phyloP scores from a whole-genome alignment of 1,140 invertebrate genomes.

The Vanessa atalanta region DNA sequence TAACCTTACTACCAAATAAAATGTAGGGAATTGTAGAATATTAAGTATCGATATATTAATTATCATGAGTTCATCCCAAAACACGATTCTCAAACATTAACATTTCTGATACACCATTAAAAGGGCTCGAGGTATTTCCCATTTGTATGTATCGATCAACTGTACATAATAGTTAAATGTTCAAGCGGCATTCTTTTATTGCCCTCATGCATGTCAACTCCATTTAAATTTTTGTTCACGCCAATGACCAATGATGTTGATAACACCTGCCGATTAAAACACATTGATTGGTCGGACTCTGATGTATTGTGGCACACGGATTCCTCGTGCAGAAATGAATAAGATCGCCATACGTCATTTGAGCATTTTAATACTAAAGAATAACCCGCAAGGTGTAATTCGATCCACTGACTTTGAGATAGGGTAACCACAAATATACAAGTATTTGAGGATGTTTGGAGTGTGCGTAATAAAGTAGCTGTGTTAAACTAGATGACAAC shows the following conservation, averaged over 20 bases:
- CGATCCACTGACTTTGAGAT: slow-evolving; percentile 13
- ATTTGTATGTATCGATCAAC: not conserved
- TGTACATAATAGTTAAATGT: not conserved
- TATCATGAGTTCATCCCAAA: too few relatives aligned
- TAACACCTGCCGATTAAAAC: slow-evolving; percentile 22
- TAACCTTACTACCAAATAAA: too few relatives aligned
- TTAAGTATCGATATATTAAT: too few relatives aligned
- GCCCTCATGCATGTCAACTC: slow-evolving; percentile 15
- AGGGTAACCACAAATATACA: slow-evolving; percentile 21
- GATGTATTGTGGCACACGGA: slow-evolving; percentile 30
- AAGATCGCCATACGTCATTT: slow-evolving; percentile 26
- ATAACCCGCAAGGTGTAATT: slow-evolving; percentile 33
- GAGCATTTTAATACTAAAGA: slow-evolving; percentile 32
- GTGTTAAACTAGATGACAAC: not conserved
- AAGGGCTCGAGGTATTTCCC: not conserved
- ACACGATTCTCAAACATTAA: too few relatives aligned
- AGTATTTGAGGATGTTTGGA: slow-evolving; percentile 5
- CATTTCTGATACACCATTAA: too few relatives aligned
- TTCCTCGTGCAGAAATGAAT: slow-evolving; percentile 35
- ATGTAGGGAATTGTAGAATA: too few relatives aligned
- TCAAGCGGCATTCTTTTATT: slow-evolving; percentile 16
- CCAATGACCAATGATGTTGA: slow-evolving; percentile 14
- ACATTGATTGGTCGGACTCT: slow-evolving; percentile 12
- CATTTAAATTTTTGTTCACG: slow-evolving; percentile 18
- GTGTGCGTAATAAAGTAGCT: not conserved